Evolutionary conservation across 2,113 vertebrate species (phyloP), one percentile per base, ranked within the genome.

Genomic region (Sinocyclocheilus maitianheensis): DNA sequence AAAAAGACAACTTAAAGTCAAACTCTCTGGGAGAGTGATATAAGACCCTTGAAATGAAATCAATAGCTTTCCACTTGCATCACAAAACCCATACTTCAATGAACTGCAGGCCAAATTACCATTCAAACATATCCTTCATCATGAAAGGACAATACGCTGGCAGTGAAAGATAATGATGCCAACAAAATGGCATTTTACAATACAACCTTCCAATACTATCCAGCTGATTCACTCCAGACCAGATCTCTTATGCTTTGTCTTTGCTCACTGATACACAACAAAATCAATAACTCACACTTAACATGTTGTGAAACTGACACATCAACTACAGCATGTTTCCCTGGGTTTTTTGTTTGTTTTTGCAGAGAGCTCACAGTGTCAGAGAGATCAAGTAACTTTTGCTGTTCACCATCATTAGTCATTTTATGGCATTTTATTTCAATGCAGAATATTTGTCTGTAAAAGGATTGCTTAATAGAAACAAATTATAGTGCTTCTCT

Each of bases 51-150:
- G 77, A 85, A 77, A 85, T 80, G 3, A 79, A 85, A 85, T 85
- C 84, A 51, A 85, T 85, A 85, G 37, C 63, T 40, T 51, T 55
- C 65, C 30, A 80, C 84, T 58, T 65, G 37, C 76, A 78, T 58
- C 77, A 71, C 63, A 30, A 72, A 77, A 67, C 77, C 37, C 48
- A 78, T 24, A 69, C 77, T 85, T 67, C 77, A 85, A 30, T 78
- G 40, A 74, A 74, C 77, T 22, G 65, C 85, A 81, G 40, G 77
- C 58, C 51, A 62, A 60, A 81, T 81, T 51, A 60, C 85, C 51
- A 80, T 86, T 85, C 84, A 81, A 81, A 75, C 69, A 80, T 62
- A 86, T 86, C 84, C n/a, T 46, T 71, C 37, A 81, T 60, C 30
- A 81, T 63, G 30, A 86, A 62, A 86, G 69, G 55, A 71, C 63